These are phyloP conservation scores for Ridgeia piscesae DNA, from an alignment of 1,140 invertebrate species.

Conservation along the genomic window DNA sequence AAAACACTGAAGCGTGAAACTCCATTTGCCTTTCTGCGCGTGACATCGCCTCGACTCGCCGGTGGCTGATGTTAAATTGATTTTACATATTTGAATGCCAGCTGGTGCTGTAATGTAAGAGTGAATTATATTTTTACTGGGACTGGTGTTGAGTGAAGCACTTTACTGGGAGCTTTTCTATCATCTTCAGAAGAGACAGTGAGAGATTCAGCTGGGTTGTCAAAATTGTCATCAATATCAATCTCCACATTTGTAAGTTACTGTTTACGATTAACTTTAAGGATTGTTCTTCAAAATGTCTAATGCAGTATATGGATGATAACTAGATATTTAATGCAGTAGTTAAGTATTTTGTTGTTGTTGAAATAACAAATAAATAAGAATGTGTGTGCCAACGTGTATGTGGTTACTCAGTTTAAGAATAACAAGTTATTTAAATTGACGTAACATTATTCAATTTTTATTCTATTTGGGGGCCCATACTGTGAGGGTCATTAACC, in stretches of 20 bases:
- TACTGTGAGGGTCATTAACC: too few relatives aligned
- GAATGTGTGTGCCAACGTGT: not conserved
- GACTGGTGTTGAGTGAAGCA: too few relatives aligned
- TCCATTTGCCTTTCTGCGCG: not conserved
- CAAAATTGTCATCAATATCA: not conserved
- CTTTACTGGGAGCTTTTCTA: not conserved
- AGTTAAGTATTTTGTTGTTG: not conserved
- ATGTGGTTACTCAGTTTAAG: not conserved
- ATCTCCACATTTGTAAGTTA: not conserved
- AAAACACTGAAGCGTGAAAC: not conserved
- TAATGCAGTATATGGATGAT: not conserved
- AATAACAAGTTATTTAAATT: not conserved
- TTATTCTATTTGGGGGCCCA: too few relatives aligned
- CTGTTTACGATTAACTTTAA: not conserved
- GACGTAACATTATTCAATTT: not conserved
- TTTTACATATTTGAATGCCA: not conserved
- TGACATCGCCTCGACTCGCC: not conserved
- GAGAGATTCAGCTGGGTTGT: not conserved
- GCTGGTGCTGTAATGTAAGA: not conserved
- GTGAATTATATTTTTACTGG: not conserved
- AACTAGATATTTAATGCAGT: not conserved
- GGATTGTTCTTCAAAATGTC: not conserved
- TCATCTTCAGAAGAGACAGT: not conserved
- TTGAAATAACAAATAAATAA: not conserved
- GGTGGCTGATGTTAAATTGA: not conserved